A percentile compares a stretch with the other conserved stretches of the same genome.
phyloP scores from a whole-genome alignment of 2,888 invertebrate species.

The Orthonevra nobilis region DNA sequence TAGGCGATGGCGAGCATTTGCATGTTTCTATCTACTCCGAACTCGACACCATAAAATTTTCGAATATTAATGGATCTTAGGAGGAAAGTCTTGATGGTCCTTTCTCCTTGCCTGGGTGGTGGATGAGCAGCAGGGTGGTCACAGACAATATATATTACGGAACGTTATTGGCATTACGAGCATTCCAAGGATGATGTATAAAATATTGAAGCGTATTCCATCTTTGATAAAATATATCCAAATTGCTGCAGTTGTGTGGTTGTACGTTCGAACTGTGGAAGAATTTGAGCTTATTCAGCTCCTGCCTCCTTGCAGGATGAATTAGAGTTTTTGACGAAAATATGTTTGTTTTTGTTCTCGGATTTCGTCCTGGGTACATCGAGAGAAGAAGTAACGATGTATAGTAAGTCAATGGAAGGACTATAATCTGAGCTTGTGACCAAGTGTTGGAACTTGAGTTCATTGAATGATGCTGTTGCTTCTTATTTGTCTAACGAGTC shows the following conservation, averaged over 20 bases:
- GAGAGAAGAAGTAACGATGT: too few species aligned
- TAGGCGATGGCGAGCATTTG: not conserved
- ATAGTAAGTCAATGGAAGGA: too few species aligned
- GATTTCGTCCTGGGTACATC: too few species aligned
- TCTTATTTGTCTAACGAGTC: too few species aligned
- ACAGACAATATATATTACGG: not conserved
- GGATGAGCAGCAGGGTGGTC: not conserved
- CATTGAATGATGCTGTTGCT: too few species aligned
- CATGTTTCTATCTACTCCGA: constrained; percentile 39
- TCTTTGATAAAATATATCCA: constrained; percentile 7
- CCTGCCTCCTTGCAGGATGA: not conserved
- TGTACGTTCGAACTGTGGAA: too few species aligned
- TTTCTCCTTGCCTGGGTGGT: constrained; percentile 2
- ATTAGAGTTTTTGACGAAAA: not conserved
- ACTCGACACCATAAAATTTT: constrained; percentile 59
- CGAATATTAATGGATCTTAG: constrained; percentile 42
- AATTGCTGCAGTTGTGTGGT: not conserved
- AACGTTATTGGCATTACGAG: constrained; percentile 49
- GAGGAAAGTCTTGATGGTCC: constrained; percentile 7
- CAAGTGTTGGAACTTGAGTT: too few species aligned
- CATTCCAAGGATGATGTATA: constrained; percentile 27
- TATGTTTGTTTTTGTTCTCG: not conserved
- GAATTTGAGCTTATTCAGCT: not conserved
- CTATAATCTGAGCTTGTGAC: too few species aligned
- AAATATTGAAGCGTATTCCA: constrained; percentile 16